Percentiles rank a stretch among this genome's conserved stretches.
These are phyloP conservation scores for human DNA, from an alignment of 2,113 vertebrate genomes.

Conservation along the genomic window DNA sequence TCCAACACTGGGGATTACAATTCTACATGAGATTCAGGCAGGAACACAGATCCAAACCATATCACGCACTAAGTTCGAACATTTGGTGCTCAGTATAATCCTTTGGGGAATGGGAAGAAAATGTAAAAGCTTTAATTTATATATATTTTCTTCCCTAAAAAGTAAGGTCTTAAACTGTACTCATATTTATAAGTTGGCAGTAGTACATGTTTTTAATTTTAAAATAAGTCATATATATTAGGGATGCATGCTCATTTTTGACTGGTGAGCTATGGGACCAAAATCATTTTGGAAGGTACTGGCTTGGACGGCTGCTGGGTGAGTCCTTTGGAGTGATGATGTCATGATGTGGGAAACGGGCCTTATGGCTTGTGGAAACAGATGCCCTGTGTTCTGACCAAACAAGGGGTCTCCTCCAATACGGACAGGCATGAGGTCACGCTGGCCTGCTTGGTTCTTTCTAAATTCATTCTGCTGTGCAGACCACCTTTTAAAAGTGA, in stretches of 20 bases:
- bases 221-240: neutral
- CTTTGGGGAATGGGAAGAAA: neutral
- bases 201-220: neutral
- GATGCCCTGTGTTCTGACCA: neutral
- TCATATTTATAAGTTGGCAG: neutral
- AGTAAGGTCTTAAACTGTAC: constrained; percentile 3
- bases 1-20: no score
- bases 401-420: neutral
- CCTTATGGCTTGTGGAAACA: neutral
- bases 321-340: neutral
- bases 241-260: neutral
- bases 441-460: neutral
- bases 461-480: neutral
- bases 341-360: neutral
- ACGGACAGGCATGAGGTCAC: neutral
- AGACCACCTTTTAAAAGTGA: neutral
- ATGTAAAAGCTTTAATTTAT: neutral
- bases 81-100: neutral
- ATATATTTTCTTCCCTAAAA: neutral
- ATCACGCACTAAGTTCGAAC: neutral
- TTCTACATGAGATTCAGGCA: no score
- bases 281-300: neutral
- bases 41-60: no score
- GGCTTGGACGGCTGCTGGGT: neutral
- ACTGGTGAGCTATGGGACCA: neutral